Percentiles rank a stretch among this genome's conserved stretches.
Evolutionary conservation across 2,113 vertebrate species (phyloP).

Genomic region (Glaucomys volans): DNA sequence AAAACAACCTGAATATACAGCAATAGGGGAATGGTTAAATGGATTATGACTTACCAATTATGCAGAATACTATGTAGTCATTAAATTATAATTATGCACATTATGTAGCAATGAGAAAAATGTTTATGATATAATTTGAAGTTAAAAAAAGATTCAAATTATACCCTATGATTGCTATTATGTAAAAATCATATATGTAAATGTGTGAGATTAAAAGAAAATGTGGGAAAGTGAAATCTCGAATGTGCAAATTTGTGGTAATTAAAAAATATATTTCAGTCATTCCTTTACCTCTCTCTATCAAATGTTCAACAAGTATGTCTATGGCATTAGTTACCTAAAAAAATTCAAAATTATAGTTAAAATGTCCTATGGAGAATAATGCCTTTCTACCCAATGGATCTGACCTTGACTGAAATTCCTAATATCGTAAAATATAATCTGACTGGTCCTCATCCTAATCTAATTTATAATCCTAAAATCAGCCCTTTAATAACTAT

Average conservation of each 20-base stretch:
- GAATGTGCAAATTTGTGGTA: neutral
- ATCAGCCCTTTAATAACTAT: neutral
- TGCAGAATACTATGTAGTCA: slow-evolving; percentile 49
- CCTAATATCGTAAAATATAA: neutral
- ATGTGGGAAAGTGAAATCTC: neutral
- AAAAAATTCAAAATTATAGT: neutral
- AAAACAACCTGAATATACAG: slow-evolving; percentile 13
- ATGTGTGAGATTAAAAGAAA: slow-evolving; percentile 51
- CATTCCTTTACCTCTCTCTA: slow-evolving; percentile 9
- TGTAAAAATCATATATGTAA: slow-evolving; percentile 65
- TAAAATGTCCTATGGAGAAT: neutral
- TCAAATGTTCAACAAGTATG: slow-evolving; percentile 29
- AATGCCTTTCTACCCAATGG: neutral
- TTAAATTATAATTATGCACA: slow-evolving; percentile 63
- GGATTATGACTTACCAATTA: slow-evolving; percentile 35
- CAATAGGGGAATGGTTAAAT: slow-evolving; percentile 52
- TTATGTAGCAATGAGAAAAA: slow-evolving; percentile 57
- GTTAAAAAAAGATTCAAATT: slow-evolving; percentile 58
- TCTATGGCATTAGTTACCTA: neutral
- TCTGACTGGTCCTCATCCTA: neutral
- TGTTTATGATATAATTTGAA: slow-evolving; percentile 58
- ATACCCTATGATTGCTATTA: slow-evolving; percentile 53
- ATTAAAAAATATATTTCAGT: slow-evolving; percentile 55
- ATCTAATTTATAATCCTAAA: neutral
- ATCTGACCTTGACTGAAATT: slow-evolving; percentile 2